Percentiles rank a stretch among this genome's conserved stretches.
Evolutionary conservation across 2,888 invertebrate species (phyloP).

Genomic region (Parapristionchus giblindavisi): DNA sequence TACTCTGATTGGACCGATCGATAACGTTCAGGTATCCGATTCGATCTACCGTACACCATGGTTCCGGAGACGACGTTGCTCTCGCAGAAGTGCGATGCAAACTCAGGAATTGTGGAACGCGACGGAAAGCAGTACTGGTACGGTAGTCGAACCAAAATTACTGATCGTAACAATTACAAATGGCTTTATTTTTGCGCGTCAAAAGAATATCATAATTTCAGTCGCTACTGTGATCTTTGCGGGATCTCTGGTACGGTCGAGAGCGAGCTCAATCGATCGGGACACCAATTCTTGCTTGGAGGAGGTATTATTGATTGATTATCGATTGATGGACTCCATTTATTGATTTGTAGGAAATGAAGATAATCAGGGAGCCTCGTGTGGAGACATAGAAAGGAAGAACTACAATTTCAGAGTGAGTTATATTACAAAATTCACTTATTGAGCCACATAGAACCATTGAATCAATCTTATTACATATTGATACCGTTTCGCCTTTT

Average conservation of each 20-base stretch:
- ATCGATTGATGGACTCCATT: no score
- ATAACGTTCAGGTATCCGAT: conserved; percentile 58
- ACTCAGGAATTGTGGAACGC: conserved; percentile 66
- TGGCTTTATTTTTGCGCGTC: not conserved
- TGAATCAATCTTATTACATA: no score
- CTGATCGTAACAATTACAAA: not conserved
- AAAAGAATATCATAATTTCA: conserved; percentile 40
- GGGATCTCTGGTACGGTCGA: conserved; percentile 62
- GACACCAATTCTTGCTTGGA: conserved; percentile 53
- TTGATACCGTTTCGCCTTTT: no score
- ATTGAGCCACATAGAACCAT: no score
- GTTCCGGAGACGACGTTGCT: conserved; percentile 66
- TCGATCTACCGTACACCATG: conserved; percentile 68
- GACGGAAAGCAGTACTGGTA: conserved; percentile 67
- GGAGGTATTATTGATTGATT: no score
- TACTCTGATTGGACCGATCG: not conserved
- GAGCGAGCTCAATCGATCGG: conserved; percentile 53
- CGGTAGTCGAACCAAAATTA: conserved; percentile 17
- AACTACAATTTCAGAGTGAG: conserved; percentile 56
- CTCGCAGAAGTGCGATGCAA: conserved; percentile 66
- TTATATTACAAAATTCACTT: no score
- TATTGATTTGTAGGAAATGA: conserved; percentile 10
- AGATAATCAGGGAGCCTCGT: conserved; percentile 33
- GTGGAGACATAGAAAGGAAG: conserved; percentile 49
- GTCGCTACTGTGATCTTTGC: conserved; percentile 68